Evolutionary conservation across 1,140 invertebrate genomes (phyloP), one percentile per base, ranked within the genome.

Genomic region (Pachypeltis micranthus): DNA sequence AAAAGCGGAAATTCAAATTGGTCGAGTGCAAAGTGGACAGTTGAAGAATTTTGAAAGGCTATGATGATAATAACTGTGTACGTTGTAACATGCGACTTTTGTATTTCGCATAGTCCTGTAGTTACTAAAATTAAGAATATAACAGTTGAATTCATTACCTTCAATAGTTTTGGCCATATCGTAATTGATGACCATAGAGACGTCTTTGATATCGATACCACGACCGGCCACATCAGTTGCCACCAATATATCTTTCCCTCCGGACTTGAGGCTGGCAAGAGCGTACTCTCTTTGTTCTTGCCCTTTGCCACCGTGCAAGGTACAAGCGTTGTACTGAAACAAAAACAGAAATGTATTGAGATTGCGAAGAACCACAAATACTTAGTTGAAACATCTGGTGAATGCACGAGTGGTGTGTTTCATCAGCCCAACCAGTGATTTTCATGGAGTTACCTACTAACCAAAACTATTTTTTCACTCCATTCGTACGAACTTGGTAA

Each of bases 141-240:
- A n/a, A n/a, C n/a, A n/a, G n/a, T n/a, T n/a, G n/a, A n/a, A n/a
- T n/a, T n/a, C 66, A 67, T 68, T 75, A 86, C 86, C 86, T 83
- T 98, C 95, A 72, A 99, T 98, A 58, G 86, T 86, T 76, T 99
- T 99, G 0, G 96, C 94, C 96, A 99, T 99, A 74, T 99, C 97
- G 69, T 99, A 99, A 76, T 99, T 99, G 67, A 98, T 95, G 64
- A 98, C 95, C 76, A 97, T 82, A 0, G 93, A 96, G 0, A 99
- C 96, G 76, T 99, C 96, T 74, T 98, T 98, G 70, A 99, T 98
- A 72, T 99, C 96, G 67, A 99, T 99, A 93, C 97, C 97, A 84
- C 96, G 87, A 68, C 96, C 96, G 72, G 97, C 97, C 1, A 99
- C 96, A 78, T 99, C 96, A 2, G 97, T 99, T 0, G 97, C 97